These are phyloP conservation scores for Falco naumanni DNA, from an alignment of 2,797 vertebrate species.

Conservation along the genomic window DNA sequence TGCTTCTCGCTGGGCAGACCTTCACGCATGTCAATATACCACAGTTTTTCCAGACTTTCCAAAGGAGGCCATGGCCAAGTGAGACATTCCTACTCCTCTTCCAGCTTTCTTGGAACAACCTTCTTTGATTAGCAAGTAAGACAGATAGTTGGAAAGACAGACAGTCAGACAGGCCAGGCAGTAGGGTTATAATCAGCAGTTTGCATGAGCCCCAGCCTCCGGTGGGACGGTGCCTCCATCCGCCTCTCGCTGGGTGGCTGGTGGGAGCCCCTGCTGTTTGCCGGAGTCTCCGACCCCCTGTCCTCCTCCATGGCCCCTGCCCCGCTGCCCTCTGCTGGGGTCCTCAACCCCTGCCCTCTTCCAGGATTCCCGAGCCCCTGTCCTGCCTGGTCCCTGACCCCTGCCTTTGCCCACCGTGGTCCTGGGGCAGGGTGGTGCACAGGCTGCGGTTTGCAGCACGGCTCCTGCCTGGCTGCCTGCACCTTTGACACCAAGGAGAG, in stretches of 20 bases:
- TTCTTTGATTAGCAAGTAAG: neutral
- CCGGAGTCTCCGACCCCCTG: fast-evolving
- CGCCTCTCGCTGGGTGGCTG: fast-evolving
- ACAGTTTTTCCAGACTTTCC: conserved; percentile 56
- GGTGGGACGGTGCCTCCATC: neutral
- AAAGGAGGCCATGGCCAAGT: conserved; percentile 26
- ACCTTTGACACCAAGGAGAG: neutral
- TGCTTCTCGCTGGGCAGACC: neutral
- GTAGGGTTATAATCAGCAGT: neutral
- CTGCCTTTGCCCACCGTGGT: neutral
- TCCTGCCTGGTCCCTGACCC: neutral
- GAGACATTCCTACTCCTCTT: conserved; percentile 56
- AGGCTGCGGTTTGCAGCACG: neutral
- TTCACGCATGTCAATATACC: neutral
- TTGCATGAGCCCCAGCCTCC: neutral
- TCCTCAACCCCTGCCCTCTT: neutral
- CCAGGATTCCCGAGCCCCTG: too few relatives aligned
- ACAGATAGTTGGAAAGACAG: conserved; percentile 24
- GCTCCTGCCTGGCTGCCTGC: neutral
- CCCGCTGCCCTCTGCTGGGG: too few relatives aligned
- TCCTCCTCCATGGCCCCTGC: neutral
- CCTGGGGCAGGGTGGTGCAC: neutral
- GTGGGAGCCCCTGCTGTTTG: fast-evolving
- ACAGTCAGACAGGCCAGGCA: neutral
- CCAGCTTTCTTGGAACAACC: conserved; percentile 58